phyloP scores from a whole-genome alignment of 2,888 invertebrate species.

The Chouioia cunea region DNA sequence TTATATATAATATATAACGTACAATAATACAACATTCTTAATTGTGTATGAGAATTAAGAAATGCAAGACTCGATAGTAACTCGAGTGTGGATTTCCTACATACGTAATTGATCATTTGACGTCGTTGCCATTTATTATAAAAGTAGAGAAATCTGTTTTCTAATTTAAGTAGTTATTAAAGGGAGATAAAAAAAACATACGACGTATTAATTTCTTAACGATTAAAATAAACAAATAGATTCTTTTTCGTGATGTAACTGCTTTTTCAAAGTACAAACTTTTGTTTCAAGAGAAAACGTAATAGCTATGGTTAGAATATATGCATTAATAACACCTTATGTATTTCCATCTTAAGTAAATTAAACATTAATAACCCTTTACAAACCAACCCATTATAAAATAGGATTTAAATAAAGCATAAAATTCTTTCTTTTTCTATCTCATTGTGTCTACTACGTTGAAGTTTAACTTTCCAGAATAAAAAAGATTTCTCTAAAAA shows the following conservation, averaged over 20 bases:
- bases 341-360: constrained; percentile 18
- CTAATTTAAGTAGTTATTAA: constrained; percentile 48
- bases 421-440: constrained; percentile 18
- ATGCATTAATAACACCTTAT: constrained; percentile 30
- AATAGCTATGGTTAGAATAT: constrained; percentile 26
- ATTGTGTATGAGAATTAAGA: constrained; percentile 48
- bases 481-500: constrained; percentile 45
- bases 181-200: constrained; percentile 26
- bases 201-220: constrained; percentile 30
- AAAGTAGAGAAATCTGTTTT: constrained; percentile 53
- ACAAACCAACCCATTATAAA: constrained; percentile 1
- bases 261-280: constrained; percentile 18
- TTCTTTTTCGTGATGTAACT: not conserved
- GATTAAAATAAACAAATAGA: constrained; percentile 24
- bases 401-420: constrained; percentile 30
- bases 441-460: not conserved
- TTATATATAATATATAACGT: constrained; percentile 55
- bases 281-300: constrained; percentile 26
- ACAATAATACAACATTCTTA: constrained; percentile 59
- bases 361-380: constrained; percentile 26
- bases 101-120: constrained; percentile 52
- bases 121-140: constrained; percentile 48
- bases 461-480: constrained; percentile 17
- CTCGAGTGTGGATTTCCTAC: constrained; percentile 45
- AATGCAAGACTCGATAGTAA: constrained; percentile 48